Evolutionary conservation across 2,113 vertebrate species (phyloP).

Genomic region (Campylomormyrus tamandua): DNA sequence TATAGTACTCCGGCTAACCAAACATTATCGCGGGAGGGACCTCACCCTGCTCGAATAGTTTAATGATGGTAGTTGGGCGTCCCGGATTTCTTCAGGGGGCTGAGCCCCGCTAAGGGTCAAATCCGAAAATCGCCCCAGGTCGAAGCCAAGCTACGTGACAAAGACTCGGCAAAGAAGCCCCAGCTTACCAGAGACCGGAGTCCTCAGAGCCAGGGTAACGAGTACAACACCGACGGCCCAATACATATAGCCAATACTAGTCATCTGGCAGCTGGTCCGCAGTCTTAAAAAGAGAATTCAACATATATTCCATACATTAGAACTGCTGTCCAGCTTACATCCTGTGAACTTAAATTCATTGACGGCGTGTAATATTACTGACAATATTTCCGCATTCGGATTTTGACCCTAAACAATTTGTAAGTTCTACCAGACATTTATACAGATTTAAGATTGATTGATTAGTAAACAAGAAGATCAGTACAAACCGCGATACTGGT

Average conservation of each 20-base stretch:
- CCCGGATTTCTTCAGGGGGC: not conserved
- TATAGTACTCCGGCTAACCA: not conserved
- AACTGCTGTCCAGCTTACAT: not conserved
- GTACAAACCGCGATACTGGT: not conserved
- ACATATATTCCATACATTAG: not conserved
- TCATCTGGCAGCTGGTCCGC: not conserved
- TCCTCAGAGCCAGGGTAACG: not conserved
- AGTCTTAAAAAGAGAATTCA: not conserved
- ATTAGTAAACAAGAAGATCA: not conserved
- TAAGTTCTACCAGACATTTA: not conserved
- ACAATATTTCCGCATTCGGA: not conserved
- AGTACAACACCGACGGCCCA: not conserved
- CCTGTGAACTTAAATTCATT: not conserved
- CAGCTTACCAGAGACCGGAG: not conserved
- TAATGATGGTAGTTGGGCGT: not conserved
- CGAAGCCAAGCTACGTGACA: not conserved
- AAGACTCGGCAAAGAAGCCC: not conserved
- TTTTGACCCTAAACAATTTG: not conserved
- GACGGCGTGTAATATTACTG: not conserved
- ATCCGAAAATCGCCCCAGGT: not conserved
- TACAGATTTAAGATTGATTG: not conserved
- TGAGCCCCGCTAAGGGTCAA: not conserved
- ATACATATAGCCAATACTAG: not conserved
- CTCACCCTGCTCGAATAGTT: not conserved
- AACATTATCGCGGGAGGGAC: not conserved